Base-by-base conservation (phyloP, 2,888 invertebrate species). In the Tetropium fuscum region DNA sequence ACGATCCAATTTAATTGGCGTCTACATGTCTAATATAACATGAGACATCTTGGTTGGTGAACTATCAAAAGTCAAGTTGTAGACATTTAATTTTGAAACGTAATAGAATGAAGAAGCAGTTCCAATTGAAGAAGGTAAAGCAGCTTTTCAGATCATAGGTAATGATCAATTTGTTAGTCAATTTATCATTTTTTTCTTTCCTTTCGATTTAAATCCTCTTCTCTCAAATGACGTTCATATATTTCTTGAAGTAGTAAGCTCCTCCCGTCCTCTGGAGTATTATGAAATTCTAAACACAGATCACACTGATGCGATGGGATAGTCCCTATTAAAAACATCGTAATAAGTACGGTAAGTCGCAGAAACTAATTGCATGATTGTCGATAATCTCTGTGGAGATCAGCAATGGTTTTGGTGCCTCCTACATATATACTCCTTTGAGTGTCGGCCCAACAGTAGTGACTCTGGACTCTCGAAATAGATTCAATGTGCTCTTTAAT, bases 391-490 rank as follows among this genome's bases (percentile, higher is more conserved):
- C 72, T 38, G 43, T 74, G 64, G 32, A 74, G 30, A 13, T 62
- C 55, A 10, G 69, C 65, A 36, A n/a, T 45, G 10, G 67, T 56
- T 47, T 62, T 59, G 11, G 70, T 64, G 2, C 71, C 74, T 38
- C 71, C 72, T 60, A 74, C 71, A 43, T 58, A 74, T 71, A 43
- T 58, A 41, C 70, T 65, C 40, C 59, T 61, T 27, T 43, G 53
- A n/a, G 72, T 66, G 8, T 60, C 48, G 7, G 44, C 49, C 15
- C 38, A 18, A 13, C 38, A 38, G 15, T 63, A 63, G 16, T 62
- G 62, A 30, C 62, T 62, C n/a, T 48, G 38, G 1, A 58, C 40
- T 27, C 54, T 7, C 13, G 62, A 58, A 10, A 62, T 62, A 1
- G 44, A 44, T 34, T 53, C 15, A 25, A 62, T 62, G 22, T 62